phyloP scores from a whole-genome alignment of 2,113 vertebrate genomes.

The Laterallus jamaicensis region DNA sequence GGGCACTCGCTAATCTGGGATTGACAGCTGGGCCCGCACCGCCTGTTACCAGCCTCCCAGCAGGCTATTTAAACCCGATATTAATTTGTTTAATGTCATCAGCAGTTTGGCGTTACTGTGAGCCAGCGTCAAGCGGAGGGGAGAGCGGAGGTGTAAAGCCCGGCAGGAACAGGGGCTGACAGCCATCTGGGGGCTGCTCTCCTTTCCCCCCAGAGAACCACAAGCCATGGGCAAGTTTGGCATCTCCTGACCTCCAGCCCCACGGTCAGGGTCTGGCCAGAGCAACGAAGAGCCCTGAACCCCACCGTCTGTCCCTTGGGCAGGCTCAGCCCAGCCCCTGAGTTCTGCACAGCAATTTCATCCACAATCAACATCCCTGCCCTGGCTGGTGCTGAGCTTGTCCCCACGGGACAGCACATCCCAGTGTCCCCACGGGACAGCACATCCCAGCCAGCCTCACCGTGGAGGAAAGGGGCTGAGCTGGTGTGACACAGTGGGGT shows the following conservation, averaged over 20 bases:
- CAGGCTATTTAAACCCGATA: constrained; percentile 54
- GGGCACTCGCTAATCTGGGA: constrained; percentile 13
- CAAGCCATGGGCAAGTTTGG: not conserved
- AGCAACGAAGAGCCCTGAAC: fast-evolving
- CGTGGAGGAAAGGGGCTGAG: fast-evolving
- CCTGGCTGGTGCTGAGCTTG: fast-evolving
- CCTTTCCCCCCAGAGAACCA: not conserved
- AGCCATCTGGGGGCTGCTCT: not conserved
- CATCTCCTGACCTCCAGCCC: not conserved
- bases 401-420: not conserved
- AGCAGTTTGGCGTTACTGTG: not conserved
- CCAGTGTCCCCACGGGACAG: too few relatives aligned
- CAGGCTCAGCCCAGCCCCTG: too few relatives aligned
- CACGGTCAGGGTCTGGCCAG: fast-evolving
- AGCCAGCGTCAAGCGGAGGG: not conserved
- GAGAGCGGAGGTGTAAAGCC: not conserved
- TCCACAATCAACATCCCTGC: not conserved
- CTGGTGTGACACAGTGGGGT: not conserved
- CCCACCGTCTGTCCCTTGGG: fast-evolving
- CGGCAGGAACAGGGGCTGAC: not conserved
- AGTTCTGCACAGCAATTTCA: not conserved
- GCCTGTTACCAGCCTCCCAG: not conserved
- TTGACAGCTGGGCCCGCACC: constrained; percentile 29
- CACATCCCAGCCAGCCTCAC: not conserved
- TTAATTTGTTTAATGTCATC: constrained; percentile 65